A percentile compares a stretch with the other conserved stretches of the same genome.
Conservation (phyloP, 1,140 invertebrate genomes). For the Heterodera carotae region DNA sequence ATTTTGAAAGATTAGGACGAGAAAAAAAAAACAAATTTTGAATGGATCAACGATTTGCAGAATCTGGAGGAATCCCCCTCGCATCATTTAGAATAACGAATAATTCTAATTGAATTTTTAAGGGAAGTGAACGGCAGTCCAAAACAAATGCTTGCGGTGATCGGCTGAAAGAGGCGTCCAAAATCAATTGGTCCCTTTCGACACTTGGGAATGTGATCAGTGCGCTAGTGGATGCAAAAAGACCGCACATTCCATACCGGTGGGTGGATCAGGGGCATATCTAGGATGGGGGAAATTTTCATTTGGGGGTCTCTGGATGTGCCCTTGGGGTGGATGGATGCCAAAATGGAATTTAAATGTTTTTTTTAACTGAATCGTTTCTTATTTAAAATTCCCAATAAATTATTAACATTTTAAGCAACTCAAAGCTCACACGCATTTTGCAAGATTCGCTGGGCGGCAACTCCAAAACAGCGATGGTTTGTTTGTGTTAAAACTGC, state of each 20-base stretch:
- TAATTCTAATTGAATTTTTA: not conserved
- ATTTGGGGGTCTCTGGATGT: too few species aligned
- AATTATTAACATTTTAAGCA: constrained; percentile 63
- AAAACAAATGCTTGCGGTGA: constrained; percentile 87
- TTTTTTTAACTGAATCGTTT: too few species aligned
- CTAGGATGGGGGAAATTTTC: too few species aligned
- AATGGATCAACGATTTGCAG: too few species aligned
- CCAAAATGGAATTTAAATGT: not conserved
- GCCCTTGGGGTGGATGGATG: too few species aligned
- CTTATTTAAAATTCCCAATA: too few species aligned
- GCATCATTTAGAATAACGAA: not conserved
- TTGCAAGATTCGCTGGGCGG: constrained; percentile 92
- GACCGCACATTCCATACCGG: constrained; percentile 88
- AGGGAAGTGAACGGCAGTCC: constrained; percentile 64
- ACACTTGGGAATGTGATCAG: constrained; percentile 90
- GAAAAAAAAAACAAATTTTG: too few species aligned
- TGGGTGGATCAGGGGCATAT: too few species aligned
- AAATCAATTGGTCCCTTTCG: constrained; percentile 90
- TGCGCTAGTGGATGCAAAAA: constrained; percentile 88
- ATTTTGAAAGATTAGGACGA: too few species aligned
- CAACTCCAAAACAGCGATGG: constrained; percentile 95
- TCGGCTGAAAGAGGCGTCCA: constrained; percentile 86
- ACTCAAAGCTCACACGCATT: constrained; percentile 87
- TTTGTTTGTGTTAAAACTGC: constrained; percentile 55
- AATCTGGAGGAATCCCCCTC: too few species aligned